Evolutionary conservation across 1,140 invertebrate species (phyloP).

Genomic region (Thrips palmi): DNA sequence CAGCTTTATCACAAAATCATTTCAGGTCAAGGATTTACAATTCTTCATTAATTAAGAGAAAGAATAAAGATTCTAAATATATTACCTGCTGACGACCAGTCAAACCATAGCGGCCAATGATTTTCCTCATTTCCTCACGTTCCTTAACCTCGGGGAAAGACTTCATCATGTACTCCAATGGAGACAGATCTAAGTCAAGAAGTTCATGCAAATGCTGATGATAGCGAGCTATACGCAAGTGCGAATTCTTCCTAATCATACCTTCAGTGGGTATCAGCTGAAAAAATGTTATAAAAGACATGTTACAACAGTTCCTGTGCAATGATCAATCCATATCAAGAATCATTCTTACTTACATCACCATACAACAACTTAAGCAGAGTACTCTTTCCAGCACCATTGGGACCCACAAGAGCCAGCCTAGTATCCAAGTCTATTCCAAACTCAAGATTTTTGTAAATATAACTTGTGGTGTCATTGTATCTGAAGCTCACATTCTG

Average conservation of each 20-base stretch:
- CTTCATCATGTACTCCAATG: slow-evolving; percentile 97
- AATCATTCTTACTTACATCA: slow-evolving; percentile 42
- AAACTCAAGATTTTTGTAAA: slow-evolving; percentile 96
- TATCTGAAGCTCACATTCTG: slow-evolving; percentile 95
- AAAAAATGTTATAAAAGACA: slow-evolving; percentile 16
- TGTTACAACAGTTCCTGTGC: neutral
- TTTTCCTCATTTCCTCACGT: slow-evolving; percentile 97
- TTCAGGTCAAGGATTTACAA: neutral
- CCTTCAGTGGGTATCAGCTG: slow-evolving; percentile 84
- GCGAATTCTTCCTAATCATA: slow-evolving; percentile 94
- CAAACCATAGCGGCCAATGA: slow-evolving; percentile 93
- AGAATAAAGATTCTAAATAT: slow-evolving; percentile 5
- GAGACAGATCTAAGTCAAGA: slow-evolving; percentile 83
- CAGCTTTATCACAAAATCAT: neutral
- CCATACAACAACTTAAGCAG: slow-evolving; percentile 88
- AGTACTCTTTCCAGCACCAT: slow-evolving; percentile 97
- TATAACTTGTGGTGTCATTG: slow-evolving; percentile 66
- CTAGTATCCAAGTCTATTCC: slow-evolving; percentile 97
- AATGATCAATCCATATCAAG: slow-evolving; percentile 8
- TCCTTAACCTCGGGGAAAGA: slow-evolving; percentile 95
- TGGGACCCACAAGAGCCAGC: slow-evolving; percentile 93
- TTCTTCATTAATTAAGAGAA: neutral
- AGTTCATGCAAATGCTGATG: slow-evolving; percentile 98
- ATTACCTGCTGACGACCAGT: slow-evolving; percentile 86
- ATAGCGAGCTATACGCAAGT: slow-evolving; percentile 91